Percentiles rank a stretch among this genome's conserved stretches.
phyloP scores from a whole-genome alignment of 2,888 invertebrate species.

The Limnephilus rhombicus region DNA sequence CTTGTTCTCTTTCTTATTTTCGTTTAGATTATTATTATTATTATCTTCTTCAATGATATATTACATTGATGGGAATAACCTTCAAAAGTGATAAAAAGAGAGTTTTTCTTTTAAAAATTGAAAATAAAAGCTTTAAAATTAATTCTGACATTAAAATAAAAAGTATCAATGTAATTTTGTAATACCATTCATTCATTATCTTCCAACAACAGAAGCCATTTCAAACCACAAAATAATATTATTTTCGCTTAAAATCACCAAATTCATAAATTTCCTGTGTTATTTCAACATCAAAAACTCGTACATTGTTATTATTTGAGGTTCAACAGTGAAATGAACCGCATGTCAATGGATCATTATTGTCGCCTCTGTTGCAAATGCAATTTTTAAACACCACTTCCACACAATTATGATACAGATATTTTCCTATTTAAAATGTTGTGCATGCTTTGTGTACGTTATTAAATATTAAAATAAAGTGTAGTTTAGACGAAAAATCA shows the following conservation, averaged over 20 bases:
- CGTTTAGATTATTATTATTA: no score
- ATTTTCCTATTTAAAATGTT: neutral
- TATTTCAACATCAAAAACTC: neutral
- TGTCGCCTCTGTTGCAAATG: neutral
- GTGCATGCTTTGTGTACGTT: neutral
- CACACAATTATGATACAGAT: neutral
- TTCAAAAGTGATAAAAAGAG: no score
- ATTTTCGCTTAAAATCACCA: neutral
- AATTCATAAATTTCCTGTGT: neutral
- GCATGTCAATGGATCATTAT: neutral
- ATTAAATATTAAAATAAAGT: neutral
- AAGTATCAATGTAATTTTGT: neutral
- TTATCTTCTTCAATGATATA: no score
- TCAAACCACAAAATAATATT: neutral
- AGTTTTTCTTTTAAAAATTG: no score
- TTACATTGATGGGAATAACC: no score
- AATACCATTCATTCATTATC: neutral
- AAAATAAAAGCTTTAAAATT: no score
- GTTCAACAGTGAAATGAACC: neutral
- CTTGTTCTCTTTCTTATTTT: no score
- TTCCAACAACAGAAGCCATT: neutral
- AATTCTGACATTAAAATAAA: no score
- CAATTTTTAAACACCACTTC: neutral
- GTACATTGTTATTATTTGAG: neutral
- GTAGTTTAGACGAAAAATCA: neutral